Evolutionary conservation across 2,888 invertebrate genomes (phyloP), one percentile per base, ranked within the genome.

Genomic region (Parnassius glacialis): DNA sequence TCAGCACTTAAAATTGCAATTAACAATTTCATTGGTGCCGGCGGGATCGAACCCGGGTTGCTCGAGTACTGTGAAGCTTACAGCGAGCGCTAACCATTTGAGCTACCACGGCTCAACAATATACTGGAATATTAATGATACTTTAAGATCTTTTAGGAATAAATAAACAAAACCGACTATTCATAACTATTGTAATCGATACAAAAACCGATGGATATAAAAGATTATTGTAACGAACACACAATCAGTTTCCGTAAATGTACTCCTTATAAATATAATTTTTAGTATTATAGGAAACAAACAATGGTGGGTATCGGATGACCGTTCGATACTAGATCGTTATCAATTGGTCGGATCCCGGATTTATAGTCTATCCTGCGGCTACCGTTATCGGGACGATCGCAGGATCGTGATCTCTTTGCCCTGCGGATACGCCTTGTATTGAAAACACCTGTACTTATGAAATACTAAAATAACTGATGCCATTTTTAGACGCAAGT

Each of bases 231-330:
- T 7, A 34, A 5, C 34, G 7, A 34, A 34, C 34, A 5, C 34
- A 34, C 34, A 48, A 13, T 48, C n/a, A 9, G 7, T 48, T 13
- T 54, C n/a, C 50, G 48, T 58, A 58, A 58, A 57, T n/a, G 41
- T 61, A 48, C 59, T 63, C 16, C 13, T 64, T 56, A 34, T 34
- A 59, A 56, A 59, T 62, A 59, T 63, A 59, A 59, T 64, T 57
- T 57, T 57, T 57, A 59, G 25, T 53, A 47, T 42, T n/a, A 63
- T 56, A 76, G 79, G 78, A 80, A 80, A 74, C 74, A 70, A 67
- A 73, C 74, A 72, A 71, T 74, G 74, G 76, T 75, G 74, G 74
- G 76, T 84, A 83, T 86, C 85, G 71, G 71, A 79, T 83, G 69
- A 78, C 79, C 74, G 70, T 69, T 66, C 69, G 70, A 74, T 71